Conservation (phyloP, 2,797 vertebrate genomes). For the Rallus crepitans region DNA sequence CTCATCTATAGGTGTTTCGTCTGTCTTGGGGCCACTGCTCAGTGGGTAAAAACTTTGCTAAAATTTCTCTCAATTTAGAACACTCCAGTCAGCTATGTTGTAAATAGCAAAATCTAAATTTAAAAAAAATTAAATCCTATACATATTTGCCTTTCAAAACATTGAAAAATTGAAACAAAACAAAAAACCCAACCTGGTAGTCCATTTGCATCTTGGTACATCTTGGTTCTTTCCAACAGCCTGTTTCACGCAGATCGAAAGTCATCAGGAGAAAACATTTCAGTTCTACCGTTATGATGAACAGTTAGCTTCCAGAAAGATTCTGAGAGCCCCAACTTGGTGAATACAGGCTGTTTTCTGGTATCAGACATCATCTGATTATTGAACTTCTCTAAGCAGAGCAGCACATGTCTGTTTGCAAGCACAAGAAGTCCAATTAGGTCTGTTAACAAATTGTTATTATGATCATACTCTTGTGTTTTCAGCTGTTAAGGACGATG, state of each 20-base stretch:
- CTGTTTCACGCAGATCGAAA: neutral
- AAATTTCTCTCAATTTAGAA: neutral
- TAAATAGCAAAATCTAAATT: neutral
- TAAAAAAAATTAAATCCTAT: neutral
- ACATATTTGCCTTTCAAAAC: neutral
- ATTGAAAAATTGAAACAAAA: neutral
- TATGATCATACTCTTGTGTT: neutral
- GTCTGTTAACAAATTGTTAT: neutral
- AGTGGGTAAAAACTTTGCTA: neutral
- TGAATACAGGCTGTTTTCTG: neutral
- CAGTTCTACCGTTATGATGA: neutral
- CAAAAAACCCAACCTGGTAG: neutral
- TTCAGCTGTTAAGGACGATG: constrained; percentile 84
- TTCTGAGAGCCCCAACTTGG: neutral
- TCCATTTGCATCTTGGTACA: neutral
- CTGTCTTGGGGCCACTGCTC: neutral
- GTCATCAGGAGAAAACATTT: neutral
- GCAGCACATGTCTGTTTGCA: neutral
- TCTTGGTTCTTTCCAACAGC: neutral
- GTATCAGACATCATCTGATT: neutral
- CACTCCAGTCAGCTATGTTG: neutral
- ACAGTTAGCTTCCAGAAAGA: neutral
- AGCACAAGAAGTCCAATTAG: neutral
- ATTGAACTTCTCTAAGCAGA: neutral
- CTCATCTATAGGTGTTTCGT: neutral